Percentiles rank a stretch among this genome's conserved stretches.
These are phyloP conservation scores for Drosophila navojoa DNA, from an alignment of 1,140 invertebrate species.

Conservation along the genomic window DNA sequence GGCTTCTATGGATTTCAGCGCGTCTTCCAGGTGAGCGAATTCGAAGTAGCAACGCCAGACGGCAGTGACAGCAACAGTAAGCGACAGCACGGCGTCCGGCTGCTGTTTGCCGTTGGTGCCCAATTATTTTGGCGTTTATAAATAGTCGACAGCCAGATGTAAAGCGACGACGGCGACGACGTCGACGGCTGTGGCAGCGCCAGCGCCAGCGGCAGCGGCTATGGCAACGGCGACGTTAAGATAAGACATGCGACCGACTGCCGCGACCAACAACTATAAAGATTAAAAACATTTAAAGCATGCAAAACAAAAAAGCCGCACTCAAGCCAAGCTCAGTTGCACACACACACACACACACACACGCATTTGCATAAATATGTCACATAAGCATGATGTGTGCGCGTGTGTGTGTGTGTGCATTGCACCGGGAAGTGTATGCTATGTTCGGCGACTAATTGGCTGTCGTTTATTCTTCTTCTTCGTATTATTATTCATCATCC, in stretches of 20 bases:
- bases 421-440: background rate
- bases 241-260: conserved; percentile 6
- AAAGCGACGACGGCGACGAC: conserved; percentile 12
- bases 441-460: conserved; percentile 27
- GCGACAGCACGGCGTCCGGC: conserved; percentile 20
- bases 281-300: conserved; percentile 11
- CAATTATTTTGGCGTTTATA: conserved; percentile 59
- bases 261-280: conserved; percentile 15
- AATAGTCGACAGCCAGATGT: conserved; percentile 61
- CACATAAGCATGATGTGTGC: background rate
- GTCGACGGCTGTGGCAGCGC: background rate
- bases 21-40: conserved; percentile 71
- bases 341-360: background rate
- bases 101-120: conserved; percentile 47
- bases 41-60: background rate
- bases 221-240: conserved; percentile 4
- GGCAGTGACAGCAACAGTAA: background rate
- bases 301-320: background rate
- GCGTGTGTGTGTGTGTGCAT: background rate
- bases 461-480: background rate
- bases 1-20: conserved; percentile 74
- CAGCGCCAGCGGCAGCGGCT: conserved; percentile 3
- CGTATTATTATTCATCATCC: background rate
- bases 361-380: conserved; percentile 5
- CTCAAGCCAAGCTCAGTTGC: background rate